Conservation (phyloP, 2,888 invertebrate genomes). For the Drosophila koepferae region DNA sequence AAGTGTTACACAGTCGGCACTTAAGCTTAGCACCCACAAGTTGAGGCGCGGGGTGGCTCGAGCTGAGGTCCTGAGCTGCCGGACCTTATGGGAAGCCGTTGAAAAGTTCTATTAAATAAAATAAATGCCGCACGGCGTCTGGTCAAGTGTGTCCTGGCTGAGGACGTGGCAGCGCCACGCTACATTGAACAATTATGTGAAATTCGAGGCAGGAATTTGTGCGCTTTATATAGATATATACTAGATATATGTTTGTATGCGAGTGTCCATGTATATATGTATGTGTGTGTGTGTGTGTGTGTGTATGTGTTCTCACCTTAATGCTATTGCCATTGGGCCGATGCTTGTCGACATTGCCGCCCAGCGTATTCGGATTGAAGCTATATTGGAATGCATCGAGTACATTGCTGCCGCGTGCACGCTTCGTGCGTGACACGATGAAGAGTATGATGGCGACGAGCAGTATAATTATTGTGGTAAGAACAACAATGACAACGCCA, state of each 20-base stretch:
- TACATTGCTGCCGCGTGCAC: constrained; percentile 85
- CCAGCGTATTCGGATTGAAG: constrained; percentile 85
- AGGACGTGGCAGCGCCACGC: constrained; percentile 75
- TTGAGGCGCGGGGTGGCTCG: too few species aligned
- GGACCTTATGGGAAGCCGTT: constrained; percentile 53
- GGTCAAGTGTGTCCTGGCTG: constrained; percentile 57
- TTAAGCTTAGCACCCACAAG: constrained; percentile 48
- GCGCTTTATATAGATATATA: background rate
- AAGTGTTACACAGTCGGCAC: constrained; percentile 48
- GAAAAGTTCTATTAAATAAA: constrained; percentile 78
- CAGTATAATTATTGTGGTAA: constrained; percentile 90
- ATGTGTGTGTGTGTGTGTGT: constrained; percentile 3
- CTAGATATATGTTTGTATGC: background rate
- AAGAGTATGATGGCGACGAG: constrained; percentile 89
- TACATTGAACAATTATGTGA: constrained; percentile 80
- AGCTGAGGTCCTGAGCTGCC: constrained; percentile 3
- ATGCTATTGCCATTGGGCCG: constrained; percentile 85
- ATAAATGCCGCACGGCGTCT: constrained; percentile 58
- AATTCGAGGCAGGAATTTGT: constrained; percentile 71
- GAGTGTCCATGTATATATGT: background rate
- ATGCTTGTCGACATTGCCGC: constrained; percentile 85
- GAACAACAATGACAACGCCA: constrained; percentile 89
- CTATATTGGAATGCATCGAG: constrained; percentile 85
- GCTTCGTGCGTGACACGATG: constrained; percentile 89
- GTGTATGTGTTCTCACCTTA: constrained; percentile 82